Evolutionary conservation across 2,888 invertebrate species (phyloP).

Genomic region (Stenodema calcarata): DNA sequence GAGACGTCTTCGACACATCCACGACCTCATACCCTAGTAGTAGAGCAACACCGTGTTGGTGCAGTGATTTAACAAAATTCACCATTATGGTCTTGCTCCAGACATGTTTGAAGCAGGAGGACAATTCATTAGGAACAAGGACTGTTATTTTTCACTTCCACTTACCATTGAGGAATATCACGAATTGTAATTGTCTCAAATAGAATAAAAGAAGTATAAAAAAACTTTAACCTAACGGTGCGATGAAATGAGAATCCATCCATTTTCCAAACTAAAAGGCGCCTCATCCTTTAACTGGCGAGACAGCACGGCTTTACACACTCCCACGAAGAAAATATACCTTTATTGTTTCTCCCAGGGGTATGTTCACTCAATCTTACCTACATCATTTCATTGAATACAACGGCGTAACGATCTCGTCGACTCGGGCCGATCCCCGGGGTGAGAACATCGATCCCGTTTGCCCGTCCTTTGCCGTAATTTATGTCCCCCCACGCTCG

Average conservation of each 20-base stretch:
- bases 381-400: not conserved
- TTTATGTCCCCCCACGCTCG: not conserved
- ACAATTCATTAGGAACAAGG: no score
- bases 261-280: not conserved
- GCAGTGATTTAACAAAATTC: no score
- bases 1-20: no score
- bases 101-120: no score
- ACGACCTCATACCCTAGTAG: no score
- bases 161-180: no score
- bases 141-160: no score
- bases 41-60: no score
- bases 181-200: no score
- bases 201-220: no score
- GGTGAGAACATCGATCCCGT: not conserved
- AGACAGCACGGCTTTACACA: not conserved
- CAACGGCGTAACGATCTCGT: not conserved
- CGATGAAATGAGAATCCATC: not conserved
- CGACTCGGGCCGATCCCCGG: not conserved
- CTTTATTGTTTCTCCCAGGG: not conserved
- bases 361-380: not conserved
- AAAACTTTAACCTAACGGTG: not conserved
- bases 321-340: not conserved
- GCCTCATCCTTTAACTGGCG: not conserved
- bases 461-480: not conserved
- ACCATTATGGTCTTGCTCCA: no score